Conservation (phyloP, 2,113 vertebrate species). For the Macrotis lagotis region DNA sequence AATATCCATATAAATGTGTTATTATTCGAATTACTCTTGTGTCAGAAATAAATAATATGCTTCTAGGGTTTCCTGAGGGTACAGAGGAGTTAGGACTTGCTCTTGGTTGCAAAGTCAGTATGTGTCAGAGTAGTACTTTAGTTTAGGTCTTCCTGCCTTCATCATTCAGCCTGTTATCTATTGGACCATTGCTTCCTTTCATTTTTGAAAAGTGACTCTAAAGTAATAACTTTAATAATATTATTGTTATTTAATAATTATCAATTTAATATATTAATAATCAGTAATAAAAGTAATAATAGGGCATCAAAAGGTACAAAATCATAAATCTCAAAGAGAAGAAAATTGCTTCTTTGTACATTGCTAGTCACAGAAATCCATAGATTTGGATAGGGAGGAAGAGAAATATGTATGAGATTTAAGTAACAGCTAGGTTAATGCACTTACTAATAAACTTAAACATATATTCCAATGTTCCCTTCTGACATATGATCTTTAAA, state of each 20-base stretch:
- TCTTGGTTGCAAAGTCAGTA: background rate
- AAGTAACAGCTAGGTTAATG: constrained; percentile 57
- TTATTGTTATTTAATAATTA: too few species aligned
- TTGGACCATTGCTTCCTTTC: background rate
- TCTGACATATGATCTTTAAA: constrained; percentile 57
- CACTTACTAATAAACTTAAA: constrained; percentile 12
- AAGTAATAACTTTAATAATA: too few species aligned
- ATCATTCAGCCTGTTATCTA: background rate
- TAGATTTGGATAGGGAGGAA: background rate
- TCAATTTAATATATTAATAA: too few species aligned
- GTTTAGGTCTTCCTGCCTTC: background rate
- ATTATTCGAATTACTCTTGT: background rate
- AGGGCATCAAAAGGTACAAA: background rate
- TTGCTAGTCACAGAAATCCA: background rate
- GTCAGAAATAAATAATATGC: background rate
- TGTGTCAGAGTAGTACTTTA: background rate
- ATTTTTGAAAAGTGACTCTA: background rate
- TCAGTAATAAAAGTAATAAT: background rate
- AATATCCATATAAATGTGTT: background rate
- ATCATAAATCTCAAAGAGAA: background rate
- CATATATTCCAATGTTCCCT: constrained; percentile 56
- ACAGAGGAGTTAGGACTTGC: background rate
- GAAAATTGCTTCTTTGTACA: background rate
- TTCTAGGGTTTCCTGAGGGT: background rate
- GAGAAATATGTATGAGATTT: background rate